Evolutionary conservation across 2,888 invertebrate species (phyloP).

Genomic region (Trissoscelio sp.): DNA sequence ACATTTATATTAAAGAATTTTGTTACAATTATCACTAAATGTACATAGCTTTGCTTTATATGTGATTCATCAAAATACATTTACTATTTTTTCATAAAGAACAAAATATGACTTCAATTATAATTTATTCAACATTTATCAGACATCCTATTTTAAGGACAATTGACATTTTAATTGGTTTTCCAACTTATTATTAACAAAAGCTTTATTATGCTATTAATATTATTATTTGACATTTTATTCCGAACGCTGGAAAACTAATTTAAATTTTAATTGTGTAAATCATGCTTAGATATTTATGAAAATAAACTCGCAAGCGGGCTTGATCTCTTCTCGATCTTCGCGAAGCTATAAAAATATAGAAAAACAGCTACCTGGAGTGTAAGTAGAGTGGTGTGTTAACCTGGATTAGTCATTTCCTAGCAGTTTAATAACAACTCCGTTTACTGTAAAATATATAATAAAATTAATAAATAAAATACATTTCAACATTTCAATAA

Average conservation of each 20-base stretch:
- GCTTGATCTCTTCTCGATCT: conserved; percentile 73
- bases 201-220: neutral
- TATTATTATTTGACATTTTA: neutral
- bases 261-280: conserved; percentile 23
- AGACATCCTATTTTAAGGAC: conserved; percentile 26
- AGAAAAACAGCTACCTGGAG: conserved; percentile 4
- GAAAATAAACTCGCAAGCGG: conserved; percentile 72
- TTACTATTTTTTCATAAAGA: neutral
- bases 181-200: neutral
- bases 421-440: neutral
- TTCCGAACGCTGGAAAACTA: conserved; percentile 11
- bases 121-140: conserved; percentile 13
- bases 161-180: conserved; percentile 30
- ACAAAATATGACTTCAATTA: neutral
- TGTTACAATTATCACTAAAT: no score
- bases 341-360: conserved; percentile 37
- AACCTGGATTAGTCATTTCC: conserved; percentile 2
- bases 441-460: no score
- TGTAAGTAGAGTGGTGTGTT: conserved; percentile 50
- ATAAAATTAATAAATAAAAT: no score
- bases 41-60: conserved; percentile 1
- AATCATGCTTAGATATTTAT: conserved; percentile 70
- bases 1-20: no score
- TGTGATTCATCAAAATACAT: neutral
- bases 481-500: no score